Conservation (phyloP, 1,140 invertebrate genomes). For the Euwallacea similis region DNA sequence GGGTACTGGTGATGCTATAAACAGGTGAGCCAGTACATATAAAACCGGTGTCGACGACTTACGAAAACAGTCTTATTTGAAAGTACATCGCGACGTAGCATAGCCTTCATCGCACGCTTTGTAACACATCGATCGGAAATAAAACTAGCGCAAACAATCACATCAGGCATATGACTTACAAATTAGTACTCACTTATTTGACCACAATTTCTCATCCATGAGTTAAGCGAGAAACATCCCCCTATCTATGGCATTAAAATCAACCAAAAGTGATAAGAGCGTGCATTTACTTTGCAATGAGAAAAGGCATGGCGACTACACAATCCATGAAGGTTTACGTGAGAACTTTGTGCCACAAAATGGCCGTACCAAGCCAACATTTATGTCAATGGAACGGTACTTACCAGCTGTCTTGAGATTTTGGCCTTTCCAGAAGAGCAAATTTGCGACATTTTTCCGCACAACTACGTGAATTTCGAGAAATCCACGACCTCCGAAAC, state of each 20-base stretch:
- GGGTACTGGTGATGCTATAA: background rate
- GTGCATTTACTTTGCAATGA: conserved; percentile 14
- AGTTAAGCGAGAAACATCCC: background rate
- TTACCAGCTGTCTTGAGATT: conserved; percentile 44
- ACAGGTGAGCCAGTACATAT: conserved; percentile 16
- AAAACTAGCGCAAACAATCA: conserved; percentile 22
- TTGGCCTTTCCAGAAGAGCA: conserved; percentile 40
- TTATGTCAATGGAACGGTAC: conserved; percentile 31
- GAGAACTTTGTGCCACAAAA: conserved; percentile 38
- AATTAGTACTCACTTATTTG: background rate
- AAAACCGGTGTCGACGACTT: conserved; percentile 32
- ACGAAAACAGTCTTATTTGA: conserved; percentile 11
- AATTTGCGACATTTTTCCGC: conserved; percentile 43
- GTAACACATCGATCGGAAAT: conserved; percentile 33
- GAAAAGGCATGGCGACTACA: conserved; percentile 43
- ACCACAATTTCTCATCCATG: background rate
- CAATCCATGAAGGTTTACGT: conserved; percentile 41
- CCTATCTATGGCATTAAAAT: background rate
- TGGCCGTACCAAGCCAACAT: conserved; percentile 35
- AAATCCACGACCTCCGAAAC: conserved; percentile 37
- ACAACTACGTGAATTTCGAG: conserved; percentile 43
- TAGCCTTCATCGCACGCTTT: conserved; percentile 18
- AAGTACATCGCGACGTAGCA: conserved; percentile 12
- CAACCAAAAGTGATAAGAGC: conserved; percentile 17
- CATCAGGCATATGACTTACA: background rate